Evolutionary conservation across 2,797 vertebrate genomes (phyloP).

Genomic region (Tragelaphus oryx): DNA sequence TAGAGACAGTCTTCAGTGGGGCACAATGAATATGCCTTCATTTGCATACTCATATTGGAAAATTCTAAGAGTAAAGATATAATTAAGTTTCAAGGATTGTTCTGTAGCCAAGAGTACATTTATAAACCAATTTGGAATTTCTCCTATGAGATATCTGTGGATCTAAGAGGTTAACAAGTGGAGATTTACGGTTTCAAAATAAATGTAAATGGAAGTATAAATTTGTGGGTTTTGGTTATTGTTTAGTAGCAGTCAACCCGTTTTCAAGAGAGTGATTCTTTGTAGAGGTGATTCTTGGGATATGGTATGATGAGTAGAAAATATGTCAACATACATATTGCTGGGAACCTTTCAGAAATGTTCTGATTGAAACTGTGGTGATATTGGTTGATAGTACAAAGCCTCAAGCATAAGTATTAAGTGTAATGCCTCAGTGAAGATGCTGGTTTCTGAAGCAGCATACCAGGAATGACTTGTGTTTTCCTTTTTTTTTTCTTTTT

Average conservation of each 20-base stretch:
- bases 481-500: neutral
- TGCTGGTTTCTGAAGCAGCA: neutral
- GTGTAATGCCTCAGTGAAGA: neutral
- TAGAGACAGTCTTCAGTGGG: neutral
- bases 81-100: slow-evolving; percentile 34
- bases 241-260: neutral
- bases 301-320: neutral
- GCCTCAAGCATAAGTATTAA: neutral
- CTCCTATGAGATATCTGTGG: neutral
- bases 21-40: neutral
- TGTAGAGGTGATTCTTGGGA: neutral
- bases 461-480: neutral
- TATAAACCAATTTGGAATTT: slow-evolving; percentile 26
- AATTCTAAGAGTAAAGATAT: neutral
- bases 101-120: slow-evolving; percentile 25
- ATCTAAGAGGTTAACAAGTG: neutral
- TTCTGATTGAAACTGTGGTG: neutral
- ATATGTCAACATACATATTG: neutral
- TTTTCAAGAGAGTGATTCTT: neutral
- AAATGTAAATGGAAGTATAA: neutral
- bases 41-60: slow-evolving; percentile 20
- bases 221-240: neutral
- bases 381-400: neutral
- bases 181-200: neutral
- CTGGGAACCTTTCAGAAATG: neutral